Evolutionary conservation across 2,888 invertebrate species (phyloP).

Genomic region (Polyploca ridens): DNA sequence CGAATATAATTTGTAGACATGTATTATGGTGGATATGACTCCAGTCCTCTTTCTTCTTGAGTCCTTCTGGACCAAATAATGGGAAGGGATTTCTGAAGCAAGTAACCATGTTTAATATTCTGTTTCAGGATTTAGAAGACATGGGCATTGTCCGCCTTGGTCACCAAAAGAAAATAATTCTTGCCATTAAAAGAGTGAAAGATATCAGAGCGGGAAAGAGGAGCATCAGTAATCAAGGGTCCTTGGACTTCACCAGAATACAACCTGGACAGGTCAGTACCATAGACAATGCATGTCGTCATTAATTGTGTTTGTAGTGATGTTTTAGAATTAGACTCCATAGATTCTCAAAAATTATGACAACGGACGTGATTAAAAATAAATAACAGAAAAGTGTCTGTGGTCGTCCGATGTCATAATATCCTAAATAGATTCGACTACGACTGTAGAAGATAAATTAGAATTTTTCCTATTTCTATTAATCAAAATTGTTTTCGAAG

Average conservation of each 20-base stretch:
- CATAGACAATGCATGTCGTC: constrained; percentile 30
- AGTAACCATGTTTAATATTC: constrained; percentile 1
- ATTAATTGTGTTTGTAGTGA: constrained; percentile 69
- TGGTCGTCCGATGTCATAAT: constrained; percentile 53
- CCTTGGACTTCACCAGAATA: constrained; percentile 76
- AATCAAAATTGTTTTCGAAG: constrained; percentile 57
- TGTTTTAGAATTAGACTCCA: constrained; percentile 72
- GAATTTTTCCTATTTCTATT: constrained; percentile 40
- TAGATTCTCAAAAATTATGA: constrained; percentile 47
- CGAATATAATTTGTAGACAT: too few species aligned
- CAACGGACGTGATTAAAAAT: constrained; percentile 45
- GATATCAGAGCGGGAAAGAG: constrained; percentile 95
- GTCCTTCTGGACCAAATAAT: too few species aligned
- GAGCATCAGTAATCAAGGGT: constrained; percentile 82
- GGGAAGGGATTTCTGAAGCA: background rate
- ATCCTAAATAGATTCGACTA: constrained; percentile 40
- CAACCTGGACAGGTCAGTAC: constrained; percentile 80
- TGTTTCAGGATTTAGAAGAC: constrained; percentile 94
- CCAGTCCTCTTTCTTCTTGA: too few species aligned
- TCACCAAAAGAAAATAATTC: constrained; percentile 98
- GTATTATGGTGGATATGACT: too few species aligned
- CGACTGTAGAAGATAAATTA: constrained; percentile 52
- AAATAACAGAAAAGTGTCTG: constrained; percentile 11
- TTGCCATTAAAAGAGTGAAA: constrained; percentile 98
- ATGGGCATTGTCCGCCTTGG: constrained; percentile 97